Evolutionary conservation across 2,888 invertebrate genomes (phyloP), one percentile per base, ranked within the genome.

Genomic region (Drosophila hawaiiensis): DNA sequence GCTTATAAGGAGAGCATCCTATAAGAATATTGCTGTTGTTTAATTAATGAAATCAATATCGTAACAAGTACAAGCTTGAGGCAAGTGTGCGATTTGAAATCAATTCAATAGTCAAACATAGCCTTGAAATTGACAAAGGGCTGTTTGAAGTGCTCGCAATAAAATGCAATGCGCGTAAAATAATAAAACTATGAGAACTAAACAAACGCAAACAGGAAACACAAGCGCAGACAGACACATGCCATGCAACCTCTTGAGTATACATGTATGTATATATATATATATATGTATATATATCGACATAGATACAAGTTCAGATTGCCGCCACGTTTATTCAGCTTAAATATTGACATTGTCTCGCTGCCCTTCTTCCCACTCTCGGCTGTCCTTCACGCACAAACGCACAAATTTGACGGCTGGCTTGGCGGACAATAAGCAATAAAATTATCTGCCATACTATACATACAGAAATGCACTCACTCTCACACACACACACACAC

Each of bases 371-470:
- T 7, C 29, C 49, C 59, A 55, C 43, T 55, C 10, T 2, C 14
- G n/a, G 33, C 16, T 41, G 58, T 70, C 68, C 61, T 74, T 67
- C 70, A 90, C 90, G 90, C 90, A 84, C 90, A 84, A 84, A 82
- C 89, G 83, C 89, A 90, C 85, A 73, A 84, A 90, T 84, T 90
- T 76, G 70, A 84, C 53, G 69, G 55, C 61, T 72, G 80, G 72
- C 72, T 79, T 83, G 86, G 90, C 71, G 76, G 67, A 83, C 91
- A 89, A 89, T 90, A 78, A 86, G 84, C 85, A 89, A 84, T 84
- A 84, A 84, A 84, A 83, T 85, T 77, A 83, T 86, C 85, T 90
- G 86, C 86, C 87, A 90, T 75, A 87, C 85, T 80, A 80, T 85
- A 70, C 56, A 64, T 65, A 64, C 41, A 81, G 63, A 64, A 78